Evolutionary conservation across 2,113 vertebrate species (phyloP), one percentile per base, ranked within the genome.

Genomic region (Cnemophilus loriae): DNA sequence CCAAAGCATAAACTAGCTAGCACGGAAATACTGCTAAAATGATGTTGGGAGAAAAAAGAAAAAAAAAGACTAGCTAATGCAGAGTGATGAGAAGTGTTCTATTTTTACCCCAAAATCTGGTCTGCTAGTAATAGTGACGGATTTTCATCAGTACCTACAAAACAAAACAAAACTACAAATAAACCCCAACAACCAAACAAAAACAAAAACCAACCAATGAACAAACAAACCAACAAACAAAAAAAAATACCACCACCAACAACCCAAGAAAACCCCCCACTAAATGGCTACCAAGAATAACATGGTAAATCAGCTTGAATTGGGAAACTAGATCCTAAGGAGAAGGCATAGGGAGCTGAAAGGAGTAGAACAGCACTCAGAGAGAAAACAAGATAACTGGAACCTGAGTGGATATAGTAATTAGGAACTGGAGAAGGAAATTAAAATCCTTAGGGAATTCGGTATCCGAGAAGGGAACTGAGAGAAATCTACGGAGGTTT

Each of bases 361-460:
- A 91, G 41, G 68, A 84, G 50, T 52, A 33, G 76, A 85, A 27
- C 50, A 89, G 56, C 79, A 10, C 75, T 96, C 55, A 39, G 50
- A 94, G 9, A 24, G 46, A 78, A 97, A 96, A 87, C n/a, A 89
- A 92, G 65, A 37, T 84, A 90, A 91, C 77, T 23, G 47, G 82
- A 89, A 69, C 78, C 87, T 91, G 59, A 89, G 42, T 92, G 63
- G 52, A 71, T 80, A 73, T 56, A 93, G 52, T 89, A 94, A 95
- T 97, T 96, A 96, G 89, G 90, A 97, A 97, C 78, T 90, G 50
- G 55, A 64, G 81, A 92, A 96, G 92, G 60, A 95, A 96, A 97
- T 85, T 18, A 81, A 96, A 95, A 92, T 96, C 80, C 70, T 83
- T 73, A 91, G 63, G 65, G 95, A 92, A 87, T 84, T 88, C 46